Base-by-base conservation (phyloP, 2,113 vertebrate genomes). In the Ginglymostoma cirratum region DNA sequence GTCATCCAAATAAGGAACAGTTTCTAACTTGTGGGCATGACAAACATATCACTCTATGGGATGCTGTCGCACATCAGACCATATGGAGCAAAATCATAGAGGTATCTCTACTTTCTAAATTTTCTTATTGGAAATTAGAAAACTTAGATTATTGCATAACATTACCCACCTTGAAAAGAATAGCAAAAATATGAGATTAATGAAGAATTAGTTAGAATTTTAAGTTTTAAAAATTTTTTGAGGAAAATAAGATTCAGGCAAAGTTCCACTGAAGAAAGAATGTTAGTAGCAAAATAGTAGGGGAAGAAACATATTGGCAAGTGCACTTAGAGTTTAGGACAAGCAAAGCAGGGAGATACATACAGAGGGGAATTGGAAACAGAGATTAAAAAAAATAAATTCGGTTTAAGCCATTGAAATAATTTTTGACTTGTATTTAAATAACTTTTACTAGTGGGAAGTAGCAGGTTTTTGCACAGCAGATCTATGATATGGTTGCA, bases 21-120 rank as follows among this genome's bases (percentile, higher is more conserved):
- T 99, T 99, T 97, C 97, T 99, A 96, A 99, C 99, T 93, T 99
- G 99, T 96, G 99, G 99, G 0, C 98, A 99, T 2, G 99, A 99
- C 98, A 98, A 98, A 96, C 99, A 99, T 45, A 98, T 99, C 96
- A 98, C 98, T 3, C 98, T 99, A 89, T 99, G 99, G 99, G 98
- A 99, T 96, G 98, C 99, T 0, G 97, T 96, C 21, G 97, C 97
- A 89, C 99, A 99, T 97, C 98, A 97, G 96, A 98, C 99, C 8
- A 96, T 99, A 96, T 99, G 99, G 99, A 97, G 97, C 97, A 99
- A 99, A 97, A 97, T 97, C 93, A 97, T 99, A 97, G 99, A 99
- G 97, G 99, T 99, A 97, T 34, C 45, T 12, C 45, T 24, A 92
- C 34, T 21, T 34, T n/a, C 12, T 34, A 65, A 10, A 55, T 89